A percentile compares a stretch with the other conserved stretches of the same genome.
phyloP scores from a whole-genome alignment of 2,113 vertebrate genomes.

The Dicaeum eximium region DNA sequence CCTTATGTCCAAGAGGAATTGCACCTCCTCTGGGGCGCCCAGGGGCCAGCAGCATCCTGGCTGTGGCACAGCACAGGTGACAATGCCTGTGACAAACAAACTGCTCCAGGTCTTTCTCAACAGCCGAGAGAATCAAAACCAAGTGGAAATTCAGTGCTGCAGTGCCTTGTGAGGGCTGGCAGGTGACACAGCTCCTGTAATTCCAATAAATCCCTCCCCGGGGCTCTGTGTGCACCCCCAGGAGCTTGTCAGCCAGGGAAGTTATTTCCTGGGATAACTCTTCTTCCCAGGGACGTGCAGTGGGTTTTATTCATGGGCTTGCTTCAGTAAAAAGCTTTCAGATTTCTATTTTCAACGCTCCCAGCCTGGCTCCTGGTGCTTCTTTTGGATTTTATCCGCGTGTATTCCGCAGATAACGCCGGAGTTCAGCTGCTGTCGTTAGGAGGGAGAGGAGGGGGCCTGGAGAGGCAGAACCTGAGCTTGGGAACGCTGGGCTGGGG shows the following conservation, averaged over 20 bases:
- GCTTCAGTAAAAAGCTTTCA: background rate
- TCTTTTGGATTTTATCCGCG: background rate
- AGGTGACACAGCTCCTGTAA: background rate
- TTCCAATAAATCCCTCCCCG: background rate
- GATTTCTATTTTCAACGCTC: background rate
- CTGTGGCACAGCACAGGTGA: background rate
- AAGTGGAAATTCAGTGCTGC: accelerated
- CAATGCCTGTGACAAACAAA: background rate
- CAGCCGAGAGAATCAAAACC: background rate
- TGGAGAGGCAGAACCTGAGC: background rate
- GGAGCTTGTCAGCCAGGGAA: background rate
- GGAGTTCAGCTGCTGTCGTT: background rate
- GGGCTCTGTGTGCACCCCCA: accelerated
- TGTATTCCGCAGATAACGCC: background rate
- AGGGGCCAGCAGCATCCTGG: background rate
- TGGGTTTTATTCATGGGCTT: background rate
- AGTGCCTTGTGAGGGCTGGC: background rate
- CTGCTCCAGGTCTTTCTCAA: background rate
- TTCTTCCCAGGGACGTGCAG: background rate
- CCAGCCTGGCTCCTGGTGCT: background rate
- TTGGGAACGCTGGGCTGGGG: background rate
- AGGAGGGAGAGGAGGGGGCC: background rate
- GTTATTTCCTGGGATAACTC: background rate
- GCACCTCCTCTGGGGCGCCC: background rate
- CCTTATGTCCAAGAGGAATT: background rate